Evolutionary conservation across 2,888 invertebrate species (phyloP).

Genomic region (Eristalinus sepulchralis): DNA sequence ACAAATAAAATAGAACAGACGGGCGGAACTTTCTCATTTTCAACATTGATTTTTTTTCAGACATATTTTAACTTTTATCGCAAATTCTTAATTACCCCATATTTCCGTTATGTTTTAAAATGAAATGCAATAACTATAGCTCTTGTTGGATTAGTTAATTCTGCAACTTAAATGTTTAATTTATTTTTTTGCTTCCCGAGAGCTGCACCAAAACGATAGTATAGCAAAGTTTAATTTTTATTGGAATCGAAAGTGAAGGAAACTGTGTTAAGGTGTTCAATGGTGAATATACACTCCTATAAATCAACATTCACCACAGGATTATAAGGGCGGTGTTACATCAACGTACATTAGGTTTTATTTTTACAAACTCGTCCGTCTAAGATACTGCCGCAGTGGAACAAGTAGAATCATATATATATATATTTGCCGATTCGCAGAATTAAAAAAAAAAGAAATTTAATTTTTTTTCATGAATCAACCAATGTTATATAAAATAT

Average conservation of each 20-base stretch:
- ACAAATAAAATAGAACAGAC: conserved; percentile 32
- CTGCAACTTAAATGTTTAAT: conserved; percentile 14
- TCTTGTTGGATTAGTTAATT: conserved; percentile 1
- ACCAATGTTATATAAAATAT: too few relatives aligned
- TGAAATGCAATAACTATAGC: not conserved
- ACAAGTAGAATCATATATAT: too few relatives aligned
- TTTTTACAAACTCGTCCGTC: too few relatives aligned
- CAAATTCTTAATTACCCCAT: conserved; percentile 59
- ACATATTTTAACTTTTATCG: conserved; percentile 17
- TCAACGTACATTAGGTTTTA: not conserved
- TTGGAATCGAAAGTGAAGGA: conserved; percentile 46
- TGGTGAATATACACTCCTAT: conserved; percentile 31
- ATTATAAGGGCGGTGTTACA: conserved; percentile 10
- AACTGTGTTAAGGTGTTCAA: conserved; percentile 32
- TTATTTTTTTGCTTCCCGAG: conserved; percentile 26
- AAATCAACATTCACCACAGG: conserved; percentile 15
- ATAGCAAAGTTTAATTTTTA: conserved; percentile 54
- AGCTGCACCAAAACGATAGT: conserved; percentile 27
- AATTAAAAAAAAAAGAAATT: too few relatives aligned
- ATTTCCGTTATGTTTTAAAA: conserved; percentile 26
- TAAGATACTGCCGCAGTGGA: too few relatives aligned
- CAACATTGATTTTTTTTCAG: conserved; percentile 57
- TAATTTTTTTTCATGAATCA: too few relatives aligned
- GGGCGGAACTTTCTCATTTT: conserved; percentile 59
- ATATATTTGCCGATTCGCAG: too few relatives aligned